Conservation (phyloP, 2,797 vertebrate genomes). For the Tinamus major region DNA sequence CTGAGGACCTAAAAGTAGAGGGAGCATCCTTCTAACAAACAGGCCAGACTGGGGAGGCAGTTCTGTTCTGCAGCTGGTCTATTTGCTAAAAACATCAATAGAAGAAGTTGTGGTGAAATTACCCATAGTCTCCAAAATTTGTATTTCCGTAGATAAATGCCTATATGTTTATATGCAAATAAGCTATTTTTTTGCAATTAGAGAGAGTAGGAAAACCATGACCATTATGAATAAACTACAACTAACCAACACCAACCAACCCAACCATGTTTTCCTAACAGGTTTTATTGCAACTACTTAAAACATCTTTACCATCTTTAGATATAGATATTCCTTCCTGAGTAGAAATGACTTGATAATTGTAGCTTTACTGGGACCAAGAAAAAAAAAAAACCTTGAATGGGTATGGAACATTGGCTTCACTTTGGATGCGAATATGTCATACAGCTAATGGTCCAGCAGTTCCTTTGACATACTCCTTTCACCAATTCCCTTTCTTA, state of each 20-base stretch:
- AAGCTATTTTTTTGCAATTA: no score
- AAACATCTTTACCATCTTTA: not conserved
- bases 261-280: not conserved
- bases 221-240: not conserved
- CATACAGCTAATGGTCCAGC: not conserved
- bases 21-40: not conserved
- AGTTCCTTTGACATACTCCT: not conserved
- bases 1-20: not conserved
- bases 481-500: not conserved
- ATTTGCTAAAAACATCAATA: not conserved
- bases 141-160: not conserved
- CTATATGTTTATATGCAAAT: not conserved
- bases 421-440: not conserved
- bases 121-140: not conserved
- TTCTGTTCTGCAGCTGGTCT: not conserved
- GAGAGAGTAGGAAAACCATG: not conserved
- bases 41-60: not conserved
- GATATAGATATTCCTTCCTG: not conserved
- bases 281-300: not conserved
- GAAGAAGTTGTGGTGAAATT: not conserved
- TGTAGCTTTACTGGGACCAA: not conserved
- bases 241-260: not conserved
- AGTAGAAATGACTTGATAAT: not conserved
- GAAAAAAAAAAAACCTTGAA: not conserved
- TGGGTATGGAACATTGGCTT: accelerated